Evolutionary conservation across 2,888 invertebrate genomes (phyloP).

Genomic region (Teleiodes luculella): DNA sequence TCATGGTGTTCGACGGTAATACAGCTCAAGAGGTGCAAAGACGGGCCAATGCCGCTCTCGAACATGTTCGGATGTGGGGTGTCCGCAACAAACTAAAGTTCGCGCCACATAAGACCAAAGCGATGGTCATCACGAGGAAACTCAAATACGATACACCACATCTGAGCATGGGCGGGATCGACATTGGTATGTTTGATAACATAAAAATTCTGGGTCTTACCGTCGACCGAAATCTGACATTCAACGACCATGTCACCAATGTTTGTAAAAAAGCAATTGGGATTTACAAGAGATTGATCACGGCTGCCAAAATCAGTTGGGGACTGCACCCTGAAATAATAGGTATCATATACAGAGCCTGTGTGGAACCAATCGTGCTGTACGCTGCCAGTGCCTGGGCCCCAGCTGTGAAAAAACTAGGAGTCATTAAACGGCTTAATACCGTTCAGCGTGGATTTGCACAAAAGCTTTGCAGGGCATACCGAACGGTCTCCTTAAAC

Average conservation of each 20-base stretch:
- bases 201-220: slow-evolving; percentile 21
- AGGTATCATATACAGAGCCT: slow-evolving; percentile 5
- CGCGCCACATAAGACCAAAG: background rate
- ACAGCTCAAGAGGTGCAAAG: background rate
- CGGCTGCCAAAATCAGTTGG: slow-evolving; percentile 8
- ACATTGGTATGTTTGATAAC: slow-evolving; percentile 1
- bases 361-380: slow-evolving; percentile 1
- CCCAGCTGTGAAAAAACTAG: background rate
- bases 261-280: background rate
- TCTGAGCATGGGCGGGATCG: background rate
- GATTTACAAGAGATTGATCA: slow-evolving; percentile 6
- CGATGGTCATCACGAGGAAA: too few relatives aligned
- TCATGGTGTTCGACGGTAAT: background rate
- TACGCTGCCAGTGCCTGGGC: slow-evolving; percentile 21
- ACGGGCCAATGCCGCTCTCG: background rate
- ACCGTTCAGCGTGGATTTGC: background rate
- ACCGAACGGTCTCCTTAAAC: slow-evolving; percentile 1
- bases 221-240: slow-evolving; percentile 17
- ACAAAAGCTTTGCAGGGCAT: background rate
- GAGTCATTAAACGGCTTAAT: background rate
- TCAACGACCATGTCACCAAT: background rate
- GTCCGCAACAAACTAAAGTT: background rate
- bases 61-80: slow-evolving; percentile 4
- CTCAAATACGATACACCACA: too few relatives aligned
- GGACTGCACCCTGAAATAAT: background rate